Conservation (phyloP, 1,140 invertebrate genomes). For the Drosophila tristis region DNA sequence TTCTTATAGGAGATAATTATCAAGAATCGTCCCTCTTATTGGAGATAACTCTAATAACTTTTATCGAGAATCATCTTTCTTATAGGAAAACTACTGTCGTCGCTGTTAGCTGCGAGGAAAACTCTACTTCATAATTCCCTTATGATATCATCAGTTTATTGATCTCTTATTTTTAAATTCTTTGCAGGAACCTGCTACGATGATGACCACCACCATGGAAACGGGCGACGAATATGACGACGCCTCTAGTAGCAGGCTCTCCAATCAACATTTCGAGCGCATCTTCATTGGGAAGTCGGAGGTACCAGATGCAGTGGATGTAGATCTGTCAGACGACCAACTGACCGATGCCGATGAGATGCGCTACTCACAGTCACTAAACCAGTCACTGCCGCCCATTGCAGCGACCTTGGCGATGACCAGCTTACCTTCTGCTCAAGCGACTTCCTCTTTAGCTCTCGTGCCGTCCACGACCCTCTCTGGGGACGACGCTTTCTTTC, state of each 20-base stretch:
- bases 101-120: too few species aligned
- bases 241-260: not conserved
- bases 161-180: not conserved
- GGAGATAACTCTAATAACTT: too few species aligned
- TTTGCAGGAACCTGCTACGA: not conserved
- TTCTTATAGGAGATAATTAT: too few species aligned
- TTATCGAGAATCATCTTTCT: too few species aligned
- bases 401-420: too few species aligned
- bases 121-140: too few species aligned
- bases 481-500: constrained; percentile 36
- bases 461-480: not conserved
- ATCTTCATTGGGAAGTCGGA: constrained; percentile 46
- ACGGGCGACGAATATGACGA: constrained; percentile 1
- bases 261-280: constrained; percentile 25
- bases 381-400: too few species aligned
- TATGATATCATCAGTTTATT: not conserved
- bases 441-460: not conserved
- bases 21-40: too few species aligned
- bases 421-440: not conserved
- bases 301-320: constrained; percentile 22
- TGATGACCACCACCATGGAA: too few species aligned
- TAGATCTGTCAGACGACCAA: not conserved
- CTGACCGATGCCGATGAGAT: constrained; percentile 1
- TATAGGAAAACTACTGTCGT: too few species aligned
- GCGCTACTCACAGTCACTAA: too few species aligned